Conservation (phyloP, 2,113 vertebrate genomes). For the Indicator indicator region DNA sequence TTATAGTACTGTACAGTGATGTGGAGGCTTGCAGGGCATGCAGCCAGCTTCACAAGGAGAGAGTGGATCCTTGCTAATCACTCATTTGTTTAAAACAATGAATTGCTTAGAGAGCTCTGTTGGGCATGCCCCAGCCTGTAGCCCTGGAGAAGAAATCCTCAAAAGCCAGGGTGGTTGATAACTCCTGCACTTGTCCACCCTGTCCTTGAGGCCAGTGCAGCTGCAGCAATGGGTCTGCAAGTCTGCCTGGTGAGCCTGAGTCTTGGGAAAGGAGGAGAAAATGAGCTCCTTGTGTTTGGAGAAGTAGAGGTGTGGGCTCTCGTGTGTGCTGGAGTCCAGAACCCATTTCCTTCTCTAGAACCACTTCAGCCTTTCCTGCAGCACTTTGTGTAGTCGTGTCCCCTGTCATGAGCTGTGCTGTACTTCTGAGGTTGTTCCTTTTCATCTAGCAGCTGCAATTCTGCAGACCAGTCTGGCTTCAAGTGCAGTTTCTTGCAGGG, state of each 20-base stretch:
- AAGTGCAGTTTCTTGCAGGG: not conserved
- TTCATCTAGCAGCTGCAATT: not conserved
- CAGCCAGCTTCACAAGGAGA: conserved; percentile 46
- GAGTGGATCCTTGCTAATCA: conserved; percentile 48
- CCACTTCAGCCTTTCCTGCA: not conserved
- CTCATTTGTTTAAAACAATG: conserved; percentile 39
- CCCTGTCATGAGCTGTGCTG: not conserved
- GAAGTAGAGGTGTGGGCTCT: accelerated
- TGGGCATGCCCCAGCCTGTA: not conserved
- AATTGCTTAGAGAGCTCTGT: not conserved
- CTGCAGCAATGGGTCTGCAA: not conserved
- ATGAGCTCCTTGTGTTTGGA: not conserved
- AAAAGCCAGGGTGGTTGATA: not conserved
- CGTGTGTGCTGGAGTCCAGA: not conserved
- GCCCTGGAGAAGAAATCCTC: not conserved
- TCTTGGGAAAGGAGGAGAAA: not conserved
- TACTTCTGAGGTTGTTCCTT: not conserved
- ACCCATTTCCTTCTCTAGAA: not conserved
- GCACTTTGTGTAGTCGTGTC: not conserved
- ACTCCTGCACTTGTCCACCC: not conserved
- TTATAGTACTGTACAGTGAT: conserved; percentile 43
- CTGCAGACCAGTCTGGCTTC: not conserved
- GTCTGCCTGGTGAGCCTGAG: not conserved
- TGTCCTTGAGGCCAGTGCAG: not conserved
- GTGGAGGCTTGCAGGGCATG: conserved; percentile 37